Conservation (phyloP, 1,140 invertebrate genomes). For the Fopius arisanus region DNA sequence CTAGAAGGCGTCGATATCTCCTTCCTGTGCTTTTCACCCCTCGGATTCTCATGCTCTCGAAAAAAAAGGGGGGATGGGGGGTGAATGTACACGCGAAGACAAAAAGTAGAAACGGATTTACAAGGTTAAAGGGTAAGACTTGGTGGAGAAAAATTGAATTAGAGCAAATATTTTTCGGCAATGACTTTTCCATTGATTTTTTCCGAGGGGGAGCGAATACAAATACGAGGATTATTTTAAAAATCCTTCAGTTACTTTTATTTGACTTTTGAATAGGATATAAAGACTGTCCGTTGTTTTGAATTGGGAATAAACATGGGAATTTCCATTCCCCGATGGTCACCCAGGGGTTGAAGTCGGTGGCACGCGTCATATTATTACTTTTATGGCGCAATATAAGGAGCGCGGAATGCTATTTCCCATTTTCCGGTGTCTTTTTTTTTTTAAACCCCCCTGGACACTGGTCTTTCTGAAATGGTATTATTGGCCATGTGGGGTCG, state of each 20-base stretch:
- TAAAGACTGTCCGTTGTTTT: not conserved
- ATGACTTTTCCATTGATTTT: not conserved
- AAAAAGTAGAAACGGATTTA: slow-evolving; percentile 9
- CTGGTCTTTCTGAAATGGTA: not conserved
- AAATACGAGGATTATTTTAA: not conserved
- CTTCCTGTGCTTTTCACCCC: not conserved
- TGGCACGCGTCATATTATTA: slow-evolving; percentile 12
- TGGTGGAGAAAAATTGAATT: not conserved
- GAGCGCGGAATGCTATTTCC: not conserved
- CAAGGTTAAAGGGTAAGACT: not conserved
- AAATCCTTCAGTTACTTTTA: no score
- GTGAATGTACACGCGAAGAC: not conserved
- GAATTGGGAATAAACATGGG: not conserved
- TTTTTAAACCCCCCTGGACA: slow-evolving; percentile 7
- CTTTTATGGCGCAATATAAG: slow-evolving; percentile 2
- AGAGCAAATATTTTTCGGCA: not conserved
- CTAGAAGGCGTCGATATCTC: not conserved
- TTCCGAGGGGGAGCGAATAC: not conserved
- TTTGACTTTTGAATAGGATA: not conserved
- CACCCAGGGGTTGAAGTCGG: not conserved
- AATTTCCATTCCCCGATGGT: not conserved
- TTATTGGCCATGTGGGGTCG: slow-evolving; percentile 7
- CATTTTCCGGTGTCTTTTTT: not conserved
- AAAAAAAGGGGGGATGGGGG: not conserved
- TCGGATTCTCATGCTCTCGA: not conserved